Percentiles rank a stretch among this genome's conserved stretches.
Evolutionary conservation across 2,113 vertebrate genomes (phyloP).

Genomic region (Tretioscincus oriximinensis): DNA sequence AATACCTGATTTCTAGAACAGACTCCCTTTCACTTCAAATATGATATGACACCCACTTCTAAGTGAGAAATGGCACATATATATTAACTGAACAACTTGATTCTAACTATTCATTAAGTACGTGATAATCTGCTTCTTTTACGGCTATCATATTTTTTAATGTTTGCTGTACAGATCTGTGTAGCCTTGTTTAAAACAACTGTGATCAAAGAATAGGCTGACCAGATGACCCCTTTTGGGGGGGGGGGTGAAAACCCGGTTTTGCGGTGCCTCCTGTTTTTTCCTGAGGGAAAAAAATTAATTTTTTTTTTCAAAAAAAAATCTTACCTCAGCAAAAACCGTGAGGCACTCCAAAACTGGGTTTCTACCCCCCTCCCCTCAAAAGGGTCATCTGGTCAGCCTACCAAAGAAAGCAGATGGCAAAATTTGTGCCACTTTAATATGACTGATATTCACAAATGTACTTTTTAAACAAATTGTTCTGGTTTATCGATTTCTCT

Average conservation of each 20-base stretch:
- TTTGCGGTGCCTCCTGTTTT: too few relatives aligned
- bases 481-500: conserved; percentile 54
- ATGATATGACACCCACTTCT: neutral
- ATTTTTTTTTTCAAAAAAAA: too few relatives aligned
- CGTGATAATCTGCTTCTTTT: neutral
- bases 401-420: conserved; percentile 13
- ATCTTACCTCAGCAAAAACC: too few relatives aligned
- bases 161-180: neutral
- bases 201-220: conserved; percentile 6
- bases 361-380: too few relatives aligned
- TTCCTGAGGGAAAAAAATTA: too few relatives aligned
- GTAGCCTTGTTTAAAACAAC: too few relatives aligned
- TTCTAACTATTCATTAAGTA: neutral
- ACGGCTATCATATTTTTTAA: neutral
- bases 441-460: conserved; percentile 39
- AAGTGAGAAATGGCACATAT: neutral
- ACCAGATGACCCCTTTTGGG: too few relatives aligned
- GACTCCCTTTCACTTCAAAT: neutral
- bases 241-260: too few relatives aligned
- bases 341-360: too few relatives aligned
- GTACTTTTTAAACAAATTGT: conserved; percentile 48
- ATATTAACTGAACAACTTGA: neutral
- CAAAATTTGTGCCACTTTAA: conserved; percentile 43
- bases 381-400: too few relatives aligned
- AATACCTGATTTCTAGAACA: neutral